Conservation (phyloP, 2,888 invertebrate genomes). For the Hirtodrosophila histrioides region DNA sequence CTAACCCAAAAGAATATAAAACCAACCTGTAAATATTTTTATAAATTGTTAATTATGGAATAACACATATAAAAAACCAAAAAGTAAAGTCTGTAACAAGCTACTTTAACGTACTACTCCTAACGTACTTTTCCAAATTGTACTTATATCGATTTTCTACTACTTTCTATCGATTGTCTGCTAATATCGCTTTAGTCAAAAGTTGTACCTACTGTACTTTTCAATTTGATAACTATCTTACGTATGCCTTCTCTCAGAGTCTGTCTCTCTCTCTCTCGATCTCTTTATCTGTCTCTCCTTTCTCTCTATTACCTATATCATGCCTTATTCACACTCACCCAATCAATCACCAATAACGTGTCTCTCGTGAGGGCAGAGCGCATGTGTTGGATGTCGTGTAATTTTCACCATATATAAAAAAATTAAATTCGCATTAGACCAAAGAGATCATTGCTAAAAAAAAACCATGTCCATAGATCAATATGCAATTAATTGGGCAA, state of each 20-base stretch:
- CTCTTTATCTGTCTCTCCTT: slow-evolving; percentile 25
- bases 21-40: slow-evolving; percentile 74
- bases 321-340: slow-evolving; percentile 60
- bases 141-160: slow-evolving; percentile 56
- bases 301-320: slow-evolving; percentile 32
- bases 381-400: slow-evolving; percentile 85
- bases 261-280: slow-evolving; percentile 28
- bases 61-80: slow-evolving; percentile 51
- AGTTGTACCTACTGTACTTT: slow-evolving; percentile 38
- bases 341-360: slow-evolving; percentile 82
- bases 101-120: slow-evolving; percentile 22
- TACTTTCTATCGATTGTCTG: slow-evolving; percentile 47
- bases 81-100: slow-evolving; percentile 45
- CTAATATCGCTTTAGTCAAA: slow-evolving; percentile 62
- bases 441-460: slow-evolving; percentile 64
- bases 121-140: slow-evolving; percentile 73
- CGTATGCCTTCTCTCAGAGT: slow-evolving; percentile 17
- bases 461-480: slow-evolving; percentile 55
- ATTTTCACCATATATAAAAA: slow-evolving; percentile 64
- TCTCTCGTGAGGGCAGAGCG: slow-evolving; percentile 85
- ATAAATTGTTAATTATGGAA: slow-evolving; percentile 69
- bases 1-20: slow-evolving; percentile 53
- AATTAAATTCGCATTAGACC: slow-evolving; percentile 58
- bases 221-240: slow-evolving; percentile 26
- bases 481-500: slow-evolving; percentile 54